Evolutionary conservation across 1,140 invertebrate species (phyloP), one percentile per base, ranked within the genome.

Genomic region (Metaphire vulgaris): DNA sequence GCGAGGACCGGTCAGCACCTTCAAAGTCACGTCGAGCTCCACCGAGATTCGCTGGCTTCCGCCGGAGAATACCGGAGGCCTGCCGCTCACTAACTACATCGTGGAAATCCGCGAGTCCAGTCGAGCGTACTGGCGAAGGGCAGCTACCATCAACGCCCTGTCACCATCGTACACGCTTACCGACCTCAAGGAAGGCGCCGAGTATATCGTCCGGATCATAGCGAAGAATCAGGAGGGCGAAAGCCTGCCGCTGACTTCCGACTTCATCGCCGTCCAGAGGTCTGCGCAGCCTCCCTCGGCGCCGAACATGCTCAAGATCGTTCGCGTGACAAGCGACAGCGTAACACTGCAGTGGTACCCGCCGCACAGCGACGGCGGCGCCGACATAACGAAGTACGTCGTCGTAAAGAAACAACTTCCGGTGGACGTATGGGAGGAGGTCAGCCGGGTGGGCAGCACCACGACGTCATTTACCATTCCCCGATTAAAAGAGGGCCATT

Each of bases 141-240:
- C 33, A 67, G 74, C 34, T 15, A 72, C 65, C 2, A 30, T 77
- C 33, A 31, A 69, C 26, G 41, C 70, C 16, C 34, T 41, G 15
- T 70, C 33, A 21, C 76, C 66, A 26, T 65, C 31, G 26, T 74
- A 71, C 72, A 72, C 66, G 16, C 41, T 76, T 32, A 33, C 67
- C 34, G 73, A 97, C 86, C 95, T 85, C 92, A 92, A 82, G 85
- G 97, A 80, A 86, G 91, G 15, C 89, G 92, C 77, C 91, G 93
- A 33, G 91, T 99, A 99, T 83, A 94, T 99, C 85, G 98, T 99
- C 89, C 90, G 96, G 76, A 92, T 99, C 0, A 84, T 86, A 73
- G 97, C 97, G 69, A 80, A 81, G 73, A 99, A 99, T 87, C 94
- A 95, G 1, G 74, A 78, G 21, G 79, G 79, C 1, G 74, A 79